These are phyloP conservation scores for Hiodon alosoides DNA, from an alignment of 2,113 vertebrate genomes.

Conservation along the genomic window DNA sequence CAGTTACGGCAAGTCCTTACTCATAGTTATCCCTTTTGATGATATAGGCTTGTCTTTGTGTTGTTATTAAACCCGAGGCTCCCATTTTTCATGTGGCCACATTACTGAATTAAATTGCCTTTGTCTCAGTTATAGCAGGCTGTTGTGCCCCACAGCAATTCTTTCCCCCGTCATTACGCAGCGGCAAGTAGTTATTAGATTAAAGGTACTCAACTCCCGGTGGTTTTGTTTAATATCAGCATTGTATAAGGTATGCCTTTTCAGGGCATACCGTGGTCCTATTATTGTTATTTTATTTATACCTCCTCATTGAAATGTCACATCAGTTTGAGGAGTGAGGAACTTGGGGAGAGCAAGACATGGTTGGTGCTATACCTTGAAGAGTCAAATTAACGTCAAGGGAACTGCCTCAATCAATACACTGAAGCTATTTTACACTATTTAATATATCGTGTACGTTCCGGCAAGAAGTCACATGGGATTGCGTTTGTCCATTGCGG, in stretches of 20 bases:
- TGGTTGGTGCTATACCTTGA: not conserved
- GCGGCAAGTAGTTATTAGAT: conserved; percentile 61
- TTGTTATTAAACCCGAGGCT: conserved; percentile 76
- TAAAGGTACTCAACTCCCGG: conserved; percentile 15
- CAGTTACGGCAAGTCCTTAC: conserved; percentile 75
- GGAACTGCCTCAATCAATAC: not conserved
- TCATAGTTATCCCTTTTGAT: conserved; percentile 79
- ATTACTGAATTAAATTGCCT: conserved; percentile 80
- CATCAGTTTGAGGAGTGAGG: not conserved
- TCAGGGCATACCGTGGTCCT: not conserved
- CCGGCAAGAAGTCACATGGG: conserved; percentile 1
- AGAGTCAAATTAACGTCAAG: not conserved
- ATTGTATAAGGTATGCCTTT: conserved; percentile 6
- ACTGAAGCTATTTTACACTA: not conserved
- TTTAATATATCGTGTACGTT: not conserved
- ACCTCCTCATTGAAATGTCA: conserved; percentile 10
- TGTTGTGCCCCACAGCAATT: conserved; percentile 62
- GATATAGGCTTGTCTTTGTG: conserved; percentile 73
- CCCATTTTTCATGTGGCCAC: conserved; percentile 74
- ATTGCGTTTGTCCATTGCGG: conserved; percentile 1
- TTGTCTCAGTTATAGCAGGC: conserved; percentile 72
- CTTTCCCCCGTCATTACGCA: conserved; percentile 46
- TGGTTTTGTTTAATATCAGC: conserved; percentile 20
- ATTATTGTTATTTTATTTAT: conserved; percentile 4
- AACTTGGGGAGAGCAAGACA: too few relatives aligned